A percentile compares a stretch with the other conserved stretches of the same genome.
Evolutionary conservation across 2,797 vertebrate species (phyloP).

Genomic region (Muraenolepis orangiensis): DNA sequence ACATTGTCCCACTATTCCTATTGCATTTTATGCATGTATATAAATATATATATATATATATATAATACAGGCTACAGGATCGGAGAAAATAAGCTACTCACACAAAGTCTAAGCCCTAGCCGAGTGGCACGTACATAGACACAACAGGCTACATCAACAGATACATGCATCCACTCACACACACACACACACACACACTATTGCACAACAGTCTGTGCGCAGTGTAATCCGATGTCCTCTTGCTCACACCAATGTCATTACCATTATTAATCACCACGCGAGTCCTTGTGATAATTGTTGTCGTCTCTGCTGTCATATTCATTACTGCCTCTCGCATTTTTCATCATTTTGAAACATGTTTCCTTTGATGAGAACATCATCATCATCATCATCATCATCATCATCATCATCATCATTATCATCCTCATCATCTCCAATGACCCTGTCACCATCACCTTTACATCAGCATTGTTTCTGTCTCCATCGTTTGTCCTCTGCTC

Average conservation of each 20-base stretch:
- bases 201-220: neutral
- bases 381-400: neutral
- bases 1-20: too few species aligned
- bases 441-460: neutral
- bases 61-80: neutral
- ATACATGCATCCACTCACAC: neutral
- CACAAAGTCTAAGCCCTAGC: neutral
- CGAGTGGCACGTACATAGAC: neutral
- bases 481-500: neutral
- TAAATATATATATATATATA: neutral
- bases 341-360: neutral
- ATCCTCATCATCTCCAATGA: neutral
- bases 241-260: neutral
- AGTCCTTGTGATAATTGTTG: neutral
- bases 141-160: too few species aligned
- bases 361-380: neutral
- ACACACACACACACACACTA: neutral
- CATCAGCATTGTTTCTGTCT: conserved; percentile 1
- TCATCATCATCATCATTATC: conserved; percentile 1
- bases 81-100: neutral
- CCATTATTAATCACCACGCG: neutral
- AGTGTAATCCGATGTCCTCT: neutral
- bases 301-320: neutral
- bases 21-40: neutral
- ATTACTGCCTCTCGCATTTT: neutral